Evolutionary conservation across 2,888 invertebrate genomes (phyloP).

Genomic region (Caenorhabditis virilis): DNA sequence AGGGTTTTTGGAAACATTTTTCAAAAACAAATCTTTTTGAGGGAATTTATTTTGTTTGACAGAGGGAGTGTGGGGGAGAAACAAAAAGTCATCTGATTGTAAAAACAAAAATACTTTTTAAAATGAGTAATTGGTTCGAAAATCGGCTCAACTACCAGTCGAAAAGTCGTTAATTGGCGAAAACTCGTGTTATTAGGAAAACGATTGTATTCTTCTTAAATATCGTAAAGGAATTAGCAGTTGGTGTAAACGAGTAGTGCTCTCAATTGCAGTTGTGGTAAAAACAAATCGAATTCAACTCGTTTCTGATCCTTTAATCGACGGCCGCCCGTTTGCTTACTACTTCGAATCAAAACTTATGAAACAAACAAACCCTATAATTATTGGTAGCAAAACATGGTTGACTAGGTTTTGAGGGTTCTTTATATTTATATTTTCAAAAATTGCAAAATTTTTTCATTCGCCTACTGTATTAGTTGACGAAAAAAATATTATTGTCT

Average conservation of each 20-base stretch:
- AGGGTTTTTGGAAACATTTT: too few relatives aligned
- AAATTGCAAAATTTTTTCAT: background rate
- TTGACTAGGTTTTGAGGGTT: background rate
- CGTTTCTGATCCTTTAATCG: slow-evolving; percentile 42
- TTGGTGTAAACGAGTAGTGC: slow-evolving; percentile 25
- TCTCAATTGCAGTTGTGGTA: background rate
- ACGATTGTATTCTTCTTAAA: slow-evolving; percentile 4
- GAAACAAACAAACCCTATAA: background rate
- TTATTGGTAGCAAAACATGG: too few relatives aligned
- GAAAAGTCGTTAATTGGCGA: slow-evolving; percentile 36
- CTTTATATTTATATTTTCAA: background rate
- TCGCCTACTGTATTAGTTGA: slow-evolving; percentile 1
- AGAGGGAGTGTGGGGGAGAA: too few relatives aligned
- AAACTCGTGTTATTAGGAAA: slow-evolving; percentile 19
- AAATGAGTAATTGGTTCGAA: background rate
- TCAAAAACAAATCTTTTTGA: too few relatives aligned
- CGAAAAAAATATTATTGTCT: slow-evolving; percentile 25
- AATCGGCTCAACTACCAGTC: slow-evolving; percentile 33
- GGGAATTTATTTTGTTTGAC: too few relatives aligned
- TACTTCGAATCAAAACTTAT: slow-evolving; percentile 19
- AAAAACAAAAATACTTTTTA: too few relatives aligned
- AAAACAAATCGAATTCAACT: slow-evolving; percentile 38
- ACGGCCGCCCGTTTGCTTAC: background rate
- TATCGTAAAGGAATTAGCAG: slow-evolving; percentile 38
- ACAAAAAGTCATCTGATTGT: too few relatives aligned